Base-by-base conservation (phyloP, 2,113 vertebrate genomes). In the Rhynchomys soricoides region DNA sequence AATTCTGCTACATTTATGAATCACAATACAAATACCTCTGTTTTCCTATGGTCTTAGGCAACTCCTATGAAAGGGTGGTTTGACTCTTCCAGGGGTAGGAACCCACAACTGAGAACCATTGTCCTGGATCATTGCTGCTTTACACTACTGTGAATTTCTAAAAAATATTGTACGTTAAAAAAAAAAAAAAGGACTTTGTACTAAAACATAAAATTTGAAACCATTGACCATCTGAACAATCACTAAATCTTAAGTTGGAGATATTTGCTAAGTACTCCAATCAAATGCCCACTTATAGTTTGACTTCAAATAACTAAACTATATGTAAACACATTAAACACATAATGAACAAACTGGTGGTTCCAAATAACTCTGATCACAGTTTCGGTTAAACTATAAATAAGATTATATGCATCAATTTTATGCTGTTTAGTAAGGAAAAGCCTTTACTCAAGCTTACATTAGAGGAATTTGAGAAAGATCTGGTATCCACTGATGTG, bases 241-340 rank as follows among this genome's bases (percentile, higher is more conserved):
- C 34, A 87, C 79, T 95, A 90, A 93, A 96, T 90, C 24, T 87
- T 50, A 94, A 94, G 90, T 90, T 94, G 83, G 94, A 95, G 90
- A 97, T 90, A 40, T 93, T 95, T 93, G 83, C 93, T 91, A 93
- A 95, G 87, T 95, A 97, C 79, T 85, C 79, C 91, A 50, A 45
- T 91, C 82, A 68, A 96, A 37, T 91, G 40, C 43, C 79, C 68
- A 93, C 92, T 93, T 97, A 89, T 88, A 96, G 64, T 94, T 96
- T 94, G 57, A 94, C 62, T 95, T 97, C 37, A 96, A 93, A 88
- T 96, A 94, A 92, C 70, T 71, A 96, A 96, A 95, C 74, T 78
- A 94, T 0, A 55, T 94, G 1, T 2, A 57, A 55, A n/a, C 52
- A 24, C 17, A 57, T 55, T 95, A 91, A 97, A 94, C 57, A 94